Conservation (phyloP, 2,797 vertebrate species). For the Cynopterus sphinx region DNA sequence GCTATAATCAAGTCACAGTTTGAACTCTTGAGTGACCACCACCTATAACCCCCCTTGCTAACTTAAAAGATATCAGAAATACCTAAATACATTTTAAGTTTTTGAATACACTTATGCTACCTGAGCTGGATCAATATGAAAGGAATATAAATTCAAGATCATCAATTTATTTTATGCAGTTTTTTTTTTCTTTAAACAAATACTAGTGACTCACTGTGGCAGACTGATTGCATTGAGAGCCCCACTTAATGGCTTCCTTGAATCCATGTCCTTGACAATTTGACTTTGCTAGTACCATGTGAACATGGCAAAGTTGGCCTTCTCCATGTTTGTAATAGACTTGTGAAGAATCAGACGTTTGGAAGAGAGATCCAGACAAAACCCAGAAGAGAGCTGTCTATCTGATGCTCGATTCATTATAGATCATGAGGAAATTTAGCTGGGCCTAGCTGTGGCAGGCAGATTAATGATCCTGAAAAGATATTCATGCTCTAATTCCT, state of each 20-base stretch:
- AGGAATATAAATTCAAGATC: neutral
- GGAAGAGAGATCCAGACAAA: neutral
- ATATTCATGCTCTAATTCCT: neutral
- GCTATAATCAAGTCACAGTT: neutral
- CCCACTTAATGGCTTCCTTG: neutral
- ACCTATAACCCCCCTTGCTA: neutral
- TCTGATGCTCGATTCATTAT: neutral
- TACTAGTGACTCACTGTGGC: neutral
- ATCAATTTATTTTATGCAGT: neutral
- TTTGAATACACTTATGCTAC: neutral
- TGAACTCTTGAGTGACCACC: neutral
- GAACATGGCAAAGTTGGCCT: neutral
- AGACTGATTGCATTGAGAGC: neutral
- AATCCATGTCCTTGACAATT: neutral
- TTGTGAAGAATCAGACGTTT: neutral
- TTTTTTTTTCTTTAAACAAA: neutral
- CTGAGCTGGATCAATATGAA: neutral
- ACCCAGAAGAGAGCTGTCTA: neutral
- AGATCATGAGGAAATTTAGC: neutral
- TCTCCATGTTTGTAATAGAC: neutral
- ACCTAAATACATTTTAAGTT: neutral
- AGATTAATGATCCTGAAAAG: neutral
- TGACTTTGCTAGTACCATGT: neutral
- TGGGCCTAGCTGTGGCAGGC: fast-evolving
- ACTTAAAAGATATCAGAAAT: neutral